Evolutionary conservation across 1,140 invertebrate genomes (phyloP).

Genomic region (Meloidogyne hapla): DNA sequence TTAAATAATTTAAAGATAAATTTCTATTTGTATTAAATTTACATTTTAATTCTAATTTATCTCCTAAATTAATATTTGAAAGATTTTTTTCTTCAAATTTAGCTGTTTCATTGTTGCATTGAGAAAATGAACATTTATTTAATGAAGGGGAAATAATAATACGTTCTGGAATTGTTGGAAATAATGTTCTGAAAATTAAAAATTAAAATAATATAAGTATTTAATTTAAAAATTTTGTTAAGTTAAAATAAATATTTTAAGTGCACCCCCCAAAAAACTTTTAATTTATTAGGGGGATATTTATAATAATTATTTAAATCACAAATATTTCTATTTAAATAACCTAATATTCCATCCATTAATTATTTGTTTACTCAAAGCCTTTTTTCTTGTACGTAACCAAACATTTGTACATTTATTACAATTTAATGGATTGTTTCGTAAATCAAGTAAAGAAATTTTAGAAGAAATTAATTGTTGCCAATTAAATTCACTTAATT

Average conservation of each 20-base stretch:
- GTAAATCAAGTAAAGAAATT: background rate
- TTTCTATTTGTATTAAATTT: background rate
- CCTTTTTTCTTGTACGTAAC: background rate
- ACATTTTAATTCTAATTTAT: constrained; percentile 3
- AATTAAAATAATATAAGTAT: background rate
- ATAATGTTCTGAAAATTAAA: background rate
- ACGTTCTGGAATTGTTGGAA: background rate
- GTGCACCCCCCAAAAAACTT: too few relatives aligned
- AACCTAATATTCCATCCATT: background rate
- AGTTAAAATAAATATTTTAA: too few relatives aligned
- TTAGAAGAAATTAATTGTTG: background rate
- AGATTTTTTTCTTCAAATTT: background rate
- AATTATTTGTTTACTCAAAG: background rate
- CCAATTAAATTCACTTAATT: constrained; percentile 3
- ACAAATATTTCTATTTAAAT: too few relatives aligned
- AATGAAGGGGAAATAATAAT: background rate
- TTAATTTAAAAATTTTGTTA: too few relatives aligned
- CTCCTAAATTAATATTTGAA: constrained; percentile 6
- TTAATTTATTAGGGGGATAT: too few relatives aligned
- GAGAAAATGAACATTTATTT: background rate
- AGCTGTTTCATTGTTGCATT: background rate
- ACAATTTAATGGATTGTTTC: constrained; percentile 2
- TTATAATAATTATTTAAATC: too few relatives aligned
- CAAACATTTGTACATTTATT: background rate
- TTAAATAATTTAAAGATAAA: background rate